phyloP scores from a whole-genome alignment of 2,797 vertebrate species.

The Lophotriccus pileatus region DNA sequence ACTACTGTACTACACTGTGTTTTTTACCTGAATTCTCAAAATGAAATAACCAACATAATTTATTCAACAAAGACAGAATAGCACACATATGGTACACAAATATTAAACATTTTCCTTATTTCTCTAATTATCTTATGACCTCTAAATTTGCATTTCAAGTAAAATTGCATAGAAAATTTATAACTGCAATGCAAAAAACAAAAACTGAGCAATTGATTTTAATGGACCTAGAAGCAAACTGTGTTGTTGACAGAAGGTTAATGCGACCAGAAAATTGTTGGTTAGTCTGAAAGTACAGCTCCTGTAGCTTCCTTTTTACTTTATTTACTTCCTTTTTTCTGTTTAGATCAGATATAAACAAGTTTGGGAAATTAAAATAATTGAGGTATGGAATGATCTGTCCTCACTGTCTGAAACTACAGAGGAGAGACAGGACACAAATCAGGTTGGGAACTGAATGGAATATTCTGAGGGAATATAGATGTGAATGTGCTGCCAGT shows the following conservation, averaged over 20 bases:
- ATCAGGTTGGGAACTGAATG: background rate
- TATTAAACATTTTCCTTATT: background rate
- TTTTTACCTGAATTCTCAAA: background rate
- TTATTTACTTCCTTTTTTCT: background rate
- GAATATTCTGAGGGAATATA: background rate
- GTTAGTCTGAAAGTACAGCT: background rate
- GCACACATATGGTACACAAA: background rate
- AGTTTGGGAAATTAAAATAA: background rate
- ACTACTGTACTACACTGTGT: background rate
- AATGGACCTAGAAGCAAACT: background rate
- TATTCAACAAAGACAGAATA: background rate
- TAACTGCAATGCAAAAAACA: background rate
- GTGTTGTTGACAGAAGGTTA: background rate
- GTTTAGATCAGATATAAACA: background rate
- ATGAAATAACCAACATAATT: background rate
- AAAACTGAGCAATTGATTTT: background rate
- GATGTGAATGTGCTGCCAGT: background rate
- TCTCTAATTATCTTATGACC: background rate
- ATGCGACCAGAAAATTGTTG: background rate
- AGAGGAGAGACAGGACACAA: background rate
- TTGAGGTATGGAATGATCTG: background rate
- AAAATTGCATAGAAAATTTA: background rate
- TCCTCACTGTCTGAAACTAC: background rate
- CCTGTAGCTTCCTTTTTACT: background rate
- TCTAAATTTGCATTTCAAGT: background rate